A percentile compares a stretch with the other conserved stretches of the same genome.
Evolutionary conservation across 2,888 invertebrate species (phyloP).

Genomic region (Mythimna loreyi): DNA sequence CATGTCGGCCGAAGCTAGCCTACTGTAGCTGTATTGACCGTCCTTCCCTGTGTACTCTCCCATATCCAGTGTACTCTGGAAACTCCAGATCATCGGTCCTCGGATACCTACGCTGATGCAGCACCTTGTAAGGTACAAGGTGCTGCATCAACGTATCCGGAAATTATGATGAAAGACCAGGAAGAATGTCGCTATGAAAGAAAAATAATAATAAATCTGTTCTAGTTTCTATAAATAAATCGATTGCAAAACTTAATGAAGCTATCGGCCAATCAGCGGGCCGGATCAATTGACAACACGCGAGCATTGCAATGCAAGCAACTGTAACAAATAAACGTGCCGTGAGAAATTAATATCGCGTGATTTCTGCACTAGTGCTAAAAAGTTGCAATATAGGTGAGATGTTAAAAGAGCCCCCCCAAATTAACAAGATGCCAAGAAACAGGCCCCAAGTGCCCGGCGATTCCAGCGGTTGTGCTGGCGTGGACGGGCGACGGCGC

Average conservation of each 20-base stretch:
- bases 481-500: no score
- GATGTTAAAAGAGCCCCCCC: neutral
- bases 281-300: constrained; percentile 38
- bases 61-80: neutral
- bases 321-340: constrained; percentile 36
- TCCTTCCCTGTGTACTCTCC: neutral
- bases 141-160: neutral
- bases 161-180: neutral
- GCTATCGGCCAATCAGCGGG: constrained; percentile 37
- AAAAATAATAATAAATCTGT: constrained; percentile 10
- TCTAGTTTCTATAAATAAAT: constrained; percentile 31
- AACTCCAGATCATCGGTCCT: neutral
- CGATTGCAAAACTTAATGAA: constrained; percentile 45
- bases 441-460: no score
- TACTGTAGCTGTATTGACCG: no score
- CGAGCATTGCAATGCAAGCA: constrained; percentile 37
- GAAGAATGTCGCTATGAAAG: neutral
- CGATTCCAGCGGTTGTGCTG: no score
- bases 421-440: no score
- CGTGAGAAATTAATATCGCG: constrained; percentile 45
- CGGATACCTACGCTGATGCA: no score
- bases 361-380: constrained; percentile 28
- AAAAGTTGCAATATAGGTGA: constrained; percentile 6
- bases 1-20: neutral
- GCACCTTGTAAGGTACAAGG: no score